Base-by-base conservation (phyloP, 2,113 vertebrate species). In the Gavialis gangeticus region DNA sequence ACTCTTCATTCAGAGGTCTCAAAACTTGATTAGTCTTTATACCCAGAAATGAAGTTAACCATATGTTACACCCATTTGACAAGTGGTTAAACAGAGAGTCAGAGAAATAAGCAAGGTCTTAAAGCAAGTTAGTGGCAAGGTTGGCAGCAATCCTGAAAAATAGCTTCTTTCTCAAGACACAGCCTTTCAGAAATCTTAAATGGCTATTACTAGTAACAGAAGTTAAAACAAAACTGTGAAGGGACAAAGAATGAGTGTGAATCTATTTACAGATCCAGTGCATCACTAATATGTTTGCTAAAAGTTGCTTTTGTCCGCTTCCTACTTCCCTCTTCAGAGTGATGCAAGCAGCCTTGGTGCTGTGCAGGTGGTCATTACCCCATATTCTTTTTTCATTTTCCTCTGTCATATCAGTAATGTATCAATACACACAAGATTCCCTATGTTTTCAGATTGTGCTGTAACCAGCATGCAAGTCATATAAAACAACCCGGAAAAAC, bases 401-500 rank as follows among this genome's bases (percentile, higher is more conserved):
- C 55, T 27, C 69, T 25, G 22, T 71, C 27, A 30, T 55, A 28
- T 24, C 30, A n/a, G 12, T 57, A 12, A 59, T 28, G 18, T 57
- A 17, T 46, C 46, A 46, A 46, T 46, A 19, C 86, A 96, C 91
- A 94, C 91, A 94, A 87, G 73, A 79, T 89, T 95, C 93, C 84
- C 93, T 96, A 21, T 24, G 91, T 92, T 92, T 96, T 69, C 25
- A 1, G 34, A 92, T 91, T 94, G 1, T 76, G 88, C 14, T 24
- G 66, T 46, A 37, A 46, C 46, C 57, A 64, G 18, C 37, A 10
- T 57, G 17, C 27, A 17, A 58, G 28, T 67, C 37, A 78, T 79
- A 80, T 75, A 88, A 96, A 80, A 92, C 95, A 94, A 94, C 88
- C 91, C 88, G 84, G 94, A 86, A 82, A 95, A 96, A 95, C 63